Evolutionary conservation across 1,140 invertebrate species (phyloP).

Genomic region (Belonocnema kinseyi): DNA sequence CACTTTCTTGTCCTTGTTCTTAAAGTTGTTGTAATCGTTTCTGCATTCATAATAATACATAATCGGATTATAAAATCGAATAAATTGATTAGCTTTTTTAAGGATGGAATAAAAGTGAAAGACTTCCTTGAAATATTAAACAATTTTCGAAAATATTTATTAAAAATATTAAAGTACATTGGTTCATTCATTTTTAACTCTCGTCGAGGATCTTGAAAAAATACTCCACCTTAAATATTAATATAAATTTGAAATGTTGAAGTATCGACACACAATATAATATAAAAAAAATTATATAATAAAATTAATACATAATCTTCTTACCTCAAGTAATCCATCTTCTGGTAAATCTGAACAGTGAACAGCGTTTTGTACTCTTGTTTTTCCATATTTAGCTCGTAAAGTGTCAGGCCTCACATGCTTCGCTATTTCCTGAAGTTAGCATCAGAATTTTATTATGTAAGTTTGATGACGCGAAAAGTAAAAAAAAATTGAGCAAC

Average conservation of each 20-base stretch:
- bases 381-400: conserved; percentile 88
- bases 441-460: conserved; percentile 33
- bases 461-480: not conserved
- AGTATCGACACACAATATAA: conserved; percentile 8
- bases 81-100: too few species aligned
- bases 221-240: conserved; percentile 79
- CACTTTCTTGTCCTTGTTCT: not conserved
- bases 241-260: conserved; percentile 28
- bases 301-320: conserved; percentile 22
- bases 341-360: conserved; percentile 95
- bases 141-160: conserved; percentile 12
- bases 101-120: too few species aligned
- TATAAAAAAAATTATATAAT: conserved; percentile 32
- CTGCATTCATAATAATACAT: not conserved
- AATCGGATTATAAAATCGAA: too few species aligned
- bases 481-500: too few species aligned
- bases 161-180: not conserved
- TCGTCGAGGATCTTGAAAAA: conserved; percentile 84
- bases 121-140: not conserved
- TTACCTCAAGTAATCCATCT: conserved; percentile 88
- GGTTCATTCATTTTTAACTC: not conserved
- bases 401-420: conserved; percentile 89
- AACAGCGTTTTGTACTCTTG: conserved; percentile 90
- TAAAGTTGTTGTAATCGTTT: not conserved
- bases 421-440: conserved; percentile 86